Evolutionary conservation across 2,888 invertebrate species (phyloP), one percentile per base, ranked within the genome.

Genomic region (Spodoptera picta): DNA sequence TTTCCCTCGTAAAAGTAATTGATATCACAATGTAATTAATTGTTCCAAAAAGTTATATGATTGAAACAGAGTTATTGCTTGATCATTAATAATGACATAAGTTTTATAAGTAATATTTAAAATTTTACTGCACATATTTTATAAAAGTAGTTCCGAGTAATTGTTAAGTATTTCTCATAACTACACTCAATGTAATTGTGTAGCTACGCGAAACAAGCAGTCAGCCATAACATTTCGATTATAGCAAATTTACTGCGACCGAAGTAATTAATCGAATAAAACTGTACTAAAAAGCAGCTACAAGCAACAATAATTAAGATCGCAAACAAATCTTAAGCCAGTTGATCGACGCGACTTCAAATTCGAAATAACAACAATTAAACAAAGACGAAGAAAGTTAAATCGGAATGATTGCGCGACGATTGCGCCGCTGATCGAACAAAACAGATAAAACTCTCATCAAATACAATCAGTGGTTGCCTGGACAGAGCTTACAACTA

Each of bases 401-500:
- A 88, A 89, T 88, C 83, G 83, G 76, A 75, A 78, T 83, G 85
- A 90, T 89, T 87, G 87, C 78, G 81, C 82, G 83, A 84, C 84
- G 86, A 90, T 89, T 84, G 84, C 83, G 83, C 68, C 66, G 73
- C 74, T 79, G 87, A 90, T 89, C 87, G 87, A 85, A 87, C 83
- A 82, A 87, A 92, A 92, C 89, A 91, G 92, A 93, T 93, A 92
- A 92, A 93, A 93, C 88, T 91, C 90, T 90, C 91, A 92, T 93
- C 92, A 92, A 92, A 93, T 92, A 92, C 92, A 92, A 93, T 93
- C 93, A 89, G 89, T 84, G 87, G 86, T 81, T 83, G 91, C 87
- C 90, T 90, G 92, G 90, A 90, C 92, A 89, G 85, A 86, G 92
- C 92, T 94, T 93, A 93, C 86, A 89, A 85, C 90, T 91, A 91